A percentile compares a stretch with the other conserved stretches of the same genome.
Conservation (phyloP, 2,797 vertebrate species). For the Enteromius argenteus region DNA sequence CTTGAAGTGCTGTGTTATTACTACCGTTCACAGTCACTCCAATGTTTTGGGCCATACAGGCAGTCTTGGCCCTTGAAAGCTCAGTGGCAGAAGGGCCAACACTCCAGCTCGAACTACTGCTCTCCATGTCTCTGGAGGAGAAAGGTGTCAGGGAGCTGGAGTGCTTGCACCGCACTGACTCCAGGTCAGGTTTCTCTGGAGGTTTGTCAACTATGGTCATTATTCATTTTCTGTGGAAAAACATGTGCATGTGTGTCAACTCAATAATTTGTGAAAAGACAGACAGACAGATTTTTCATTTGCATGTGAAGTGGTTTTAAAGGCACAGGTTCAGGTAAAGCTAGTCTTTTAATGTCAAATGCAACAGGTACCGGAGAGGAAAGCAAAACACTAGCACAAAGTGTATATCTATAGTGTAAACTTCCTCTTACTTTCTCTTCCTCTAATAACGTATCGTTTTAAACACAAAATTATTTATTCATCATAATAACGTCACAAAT, state of each 20-base stretch:
- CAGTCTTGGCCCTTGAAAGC: constrained; percentile 83
- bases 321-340: background rate
- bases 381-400: background rate
- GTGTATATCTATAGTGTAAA: background rate
- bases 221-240: constrained; percentile 88
- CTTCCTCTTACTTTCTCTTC: background rate
- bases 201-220: constrained; percentile 99
- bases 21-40: constrained; percentile 89
- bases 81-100: constrained; percentile 84
- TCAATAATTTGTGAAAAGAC: background rate
- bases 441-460: background rate
- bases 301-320: background rate
- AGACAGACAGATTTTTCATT: background rate
- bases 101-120: constrained; percentile 87
- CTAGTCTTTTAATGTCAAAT: background rate
- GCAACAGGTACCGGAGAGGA: background rate
- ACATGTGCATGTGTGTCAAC: constrained; percentile 27
- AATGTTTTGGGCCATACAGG: constrained; percentile 86
- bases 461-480: background rate
- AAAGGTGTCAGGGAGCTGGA: constrained; percentile 82
- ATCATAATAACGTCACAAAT: background rate
- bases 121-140: constrained; percentile 90
- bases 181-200: constrained; percentile 90
- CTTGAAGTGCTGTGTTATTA: constrained; percentile 74
- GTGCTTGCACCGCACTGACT: constrained; percentile 87